Percentiles rank a stretch among this genome's conserved stretches.
These are phyloP conservation scores for Caradrina clavipalpis DNA, from an alignment of 2,888 invertebrate species.

Conservation along the genomic window DNA sequence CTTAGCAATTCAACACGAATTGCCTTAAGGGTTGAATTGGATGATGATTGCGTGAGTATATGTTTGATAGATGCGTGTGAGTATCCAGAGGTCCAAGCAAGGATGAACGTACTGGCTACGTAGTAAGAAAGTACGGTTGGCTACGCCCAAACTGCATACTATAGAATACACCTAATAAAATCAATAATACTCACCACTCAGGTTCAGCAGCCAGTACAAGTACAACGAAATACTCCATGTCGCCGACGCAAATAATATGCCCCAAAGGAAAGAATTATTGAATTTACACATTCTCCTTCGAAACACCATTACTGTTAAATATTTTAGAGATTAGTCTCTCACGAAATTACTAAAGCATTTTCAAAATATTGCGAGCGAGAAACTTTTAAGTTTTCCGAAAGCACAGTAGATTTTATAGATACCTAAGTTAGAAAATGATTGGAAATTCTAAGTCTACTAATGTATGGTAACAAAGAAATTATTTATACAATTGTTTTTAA, in stretches of 20 bases:
- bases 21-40: background rate
- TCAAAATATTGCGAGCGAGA: background rate
- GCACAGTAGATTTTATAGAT: background rate
- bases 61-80: background rate
- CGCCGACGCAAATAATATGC: conserved; percentile 93
- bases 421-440: background rate
- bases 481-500: background rate
- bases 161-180: background rate
- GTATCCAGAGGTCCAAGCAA: background rate
- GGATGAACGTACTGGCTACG: background rate
- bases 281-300: conserved; percentile 71
- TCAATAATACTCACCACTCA: conserved; percentile 81
- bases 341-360: conserved; percentile 8
- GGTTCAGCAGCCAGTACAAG: conserved; percentile 92
- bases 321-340: background rate
- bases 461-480: background rate
- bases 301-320: conserved; percentile 15
- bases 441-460: background rate
- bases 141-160: background rate
- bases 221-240: conserved; percentile 94
- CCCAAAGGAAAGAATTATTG: conserved; percentile 93
- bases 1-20: background rate
- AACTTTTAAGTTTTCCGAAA: conserved; percentile 6
- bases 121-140: no score
- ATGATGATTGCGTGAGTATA: background rate